Base-by-base conservation (phyloP, 1,140 invertebrate species). In the Megalopta genalis region DNA sequence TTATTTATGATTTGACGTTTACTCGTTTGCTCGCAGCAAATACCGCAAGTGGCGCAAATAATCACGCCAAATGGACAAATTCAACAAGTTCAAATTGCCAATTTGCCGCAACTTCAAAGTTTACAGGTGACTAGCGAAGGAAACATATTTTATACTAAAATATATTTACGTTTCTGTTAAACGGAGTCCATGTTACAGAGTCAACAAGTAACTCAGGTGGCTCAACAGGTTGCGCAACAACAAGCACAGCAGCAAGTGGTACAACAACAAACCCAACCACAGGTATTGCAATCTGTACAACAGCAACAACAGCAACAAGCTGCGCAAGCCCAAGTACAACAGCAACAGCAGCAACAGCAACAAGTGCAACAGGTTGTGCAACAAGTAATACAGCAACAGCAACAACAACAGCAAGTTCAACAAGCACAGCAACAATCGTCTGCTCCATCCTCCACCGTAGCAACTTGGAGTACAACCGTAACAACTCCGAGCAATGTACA, bases 11-110 rank as follows among this genome's bases (percentile, higher is more conserved):
- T 73, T 64, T 25, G 5, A 54, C 67, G 23, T 68, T 42, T 49
- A 70, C 59, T 90, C 67, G 23, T 68, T 42, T 49, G 69, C 59
- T 90, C 89, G 52, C 77, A 93, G 90, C 91, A 92, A 86, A 88
- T 92, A 70, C 94, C 94, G 71, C 97, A 97, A 92, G 94, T 98
- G 52, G 97, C 97, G 0, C 97, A 97, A 89, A 97, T 98, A 49
- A 94, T 98, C 16, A 97, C 97, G 2, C 97, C 97, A 1, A 96
- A 95, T 80, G 97, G 97, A 6, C 97, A 97, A 90, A 96, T 98
- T 70, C 97, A 98, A 87, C 97, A 97, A 90, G 96, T 96, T 66
- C 96, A 97, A 92, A 94, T 97, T 78, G 95, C 96, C 1, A 95
- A 95, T 42, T 88, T 95, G 54, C 93, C 94, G 2, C 95, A 95